Base-by-base conservation (phyloP, 2,888 invertebrate species). In the Drosophila eohydei region DNA sequence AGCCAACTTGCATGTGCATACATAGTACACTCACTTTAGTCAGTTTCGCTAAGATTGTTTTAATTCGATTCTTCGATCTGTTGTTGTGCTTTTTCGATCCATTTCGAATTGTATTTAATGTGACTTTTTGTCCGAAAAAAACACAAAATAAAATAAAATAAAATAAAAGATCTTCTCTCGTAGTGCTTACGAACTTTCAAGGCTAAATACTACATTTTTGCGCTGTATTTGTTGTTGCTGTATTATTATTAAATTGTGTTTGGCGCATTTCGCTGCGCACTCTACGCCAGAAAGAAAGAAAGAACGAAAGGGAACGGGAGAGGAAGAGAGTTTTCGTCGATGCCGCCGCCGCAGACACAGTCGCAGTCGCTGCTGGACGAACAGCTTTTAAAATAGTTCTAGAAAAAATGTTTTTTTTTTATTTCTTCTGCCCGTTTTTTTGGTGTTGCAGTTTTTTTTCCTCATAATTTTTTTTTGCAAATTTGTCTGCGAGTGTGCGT, bases 181-280 rank as follows among this genome's bases (percentile, higher is more conserved):
- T 86, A 87, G 89, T 90, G 90, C 74, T 86, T 86, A 83, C 88
- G 88, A 90, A 89, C 88, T 78, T 83, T 88, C 88, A 88, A 90
- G 90, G 90, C 89, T 86, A 84, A 90, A 91, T 85, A 85, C 84
- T 85, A 85, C 64, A 84, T 77, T 83, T 83, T 82, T 69, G 64
- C 66, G 63, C 44, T 76, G 59, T 70, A 55, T 62, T 50, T 21
- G 32, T 65, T 72, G 57, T 74, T 65, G 55, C 56, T 64, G 78
- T 81, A 84, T 83, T 84, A 86, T 86, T 84, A 84, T 84, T 88
- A 84, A 86, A 84, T 84, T 83, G 78, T 88, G 83, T 83, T 88
- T 86, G 84, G 60, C 81, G 89, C 81, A 87, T 80, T 85, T 85
- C 71, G 83, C 83, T 56, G 52, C 59, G 64, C 78, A 56, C 74